Evolutionary conservation across 2,113 vertebrate species (phyloP), one percentile per base, ranked within the genome.

Genomic region (Sylvietta virens): DNA sequence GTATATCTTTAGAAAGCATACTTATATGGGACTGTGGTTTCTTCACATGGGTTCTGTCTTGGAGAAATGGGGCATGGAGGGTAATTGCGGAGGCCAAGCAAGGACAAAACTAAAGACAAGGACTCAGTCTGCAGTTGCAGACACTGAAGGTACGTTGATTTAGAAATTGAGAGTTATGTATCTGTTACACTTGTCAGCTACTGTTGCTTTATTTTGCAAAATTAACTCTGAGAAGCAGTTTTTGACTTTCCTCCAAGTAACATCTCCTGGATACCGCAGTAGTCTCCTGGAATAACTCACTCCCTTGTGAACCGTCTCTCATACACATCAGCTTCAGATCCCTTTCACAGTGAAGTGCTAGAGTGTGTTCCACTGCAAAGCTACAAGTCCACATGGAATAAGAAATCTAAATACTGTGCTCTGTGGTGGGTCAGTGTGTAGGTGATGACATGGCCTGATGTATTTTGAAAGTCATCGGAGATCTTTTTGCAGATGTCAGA

Each of bases 201-300:
- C n/a, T 15, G 15, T 70, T 78, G 26, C 42, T 86, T 90, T 74
- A 15, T 81, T 71, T 83, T 84, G 35, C 31, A 67, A 56, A 66
- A 74, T 61, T 71, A 81, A 64, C 80, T 67, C 45, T 28, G 61
- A 84, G 65, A 81, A 84, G 44, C 73, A 71, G 65, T 44, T 87
- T 69, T 53, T 64, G 28, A 33, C 23, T 67, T 86, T 27, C 7
- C 14, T 76, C 7, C 10, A 57, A 74, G 26, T 76, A 65, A 30
- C 23, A 13, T 54, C 30, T 81, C 65, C 15, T 44, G 53, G 50
- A 65, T 21, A 50, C 21, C 0, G 0, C 28, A 27, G 37, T 26
- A 12, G n/a, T 82, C 42, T 88, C 58, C 57, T 39, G 35, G 23
- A 90, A 50, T 65, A 69, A 23, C 0, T 1, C 0, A 1, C 10